phyloP scores from a whole-genome alignment of 2,888 invertebrate species.

The Rambutsinella grinnellia region DNA sequence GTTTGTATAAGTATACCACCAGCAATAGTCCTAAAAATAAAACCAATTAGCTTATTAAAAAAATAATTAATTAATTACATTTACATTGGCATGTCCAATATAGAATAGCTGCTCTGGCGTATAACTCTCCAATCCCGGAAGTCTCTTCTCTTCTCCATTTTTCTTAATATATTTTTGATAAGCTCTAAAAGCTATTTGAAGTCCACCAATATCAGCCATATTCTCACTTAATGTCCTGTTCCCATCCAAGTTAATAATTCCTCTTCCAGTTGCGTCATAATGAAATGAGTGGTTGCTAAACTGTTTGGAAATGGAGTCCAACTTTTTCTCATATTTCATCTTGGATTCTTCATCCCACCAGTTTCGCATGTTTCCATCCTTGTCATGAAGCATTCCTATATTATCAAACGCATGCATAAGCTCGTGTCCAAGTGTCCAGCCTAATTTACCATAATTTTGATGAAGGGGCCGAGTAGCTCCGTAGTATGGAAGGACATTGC shows the following conservation, averaged over 20 bases:
- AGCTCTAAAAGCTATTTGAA: conserved; percentile 89
- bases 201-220: conserved; percentile 86
- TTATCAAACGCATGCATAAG: not conserved
- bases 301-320: conserved; percentile 90
- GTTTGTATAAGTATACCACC: no score
- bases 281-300: conserved; percentile 79
- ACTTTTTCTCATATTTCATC: conserved; percentile 75
- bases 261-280: conserved; percentile 71
- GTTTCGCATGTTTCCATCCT: conserved; percentile 88
- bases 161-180: conserved; percentile 81
- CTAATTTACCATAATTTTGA: not conserved
- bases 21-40: no score
- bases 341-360: conserved; percentile 80
- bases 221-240: conserved; percentile 75
- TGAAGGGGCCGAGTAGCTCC: not conserved
- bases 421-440: not conserved
- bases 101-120: conserved; percentile 88
- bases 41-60: no score
- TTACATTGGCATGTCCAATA: conserved; percentile 87
- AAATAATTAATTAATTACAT: no score
- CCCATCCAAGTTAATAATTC: conserved; percentile 83
- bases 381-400: conserved; percentile 79
- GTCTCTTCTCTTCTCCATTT: conserved; percentile 71
- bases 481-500: no score
- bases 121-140: conserved; percentile 78